Conservation (phyloP, 2,797 vertebrate genomes). For the Streptopelia turtur region DNA sequence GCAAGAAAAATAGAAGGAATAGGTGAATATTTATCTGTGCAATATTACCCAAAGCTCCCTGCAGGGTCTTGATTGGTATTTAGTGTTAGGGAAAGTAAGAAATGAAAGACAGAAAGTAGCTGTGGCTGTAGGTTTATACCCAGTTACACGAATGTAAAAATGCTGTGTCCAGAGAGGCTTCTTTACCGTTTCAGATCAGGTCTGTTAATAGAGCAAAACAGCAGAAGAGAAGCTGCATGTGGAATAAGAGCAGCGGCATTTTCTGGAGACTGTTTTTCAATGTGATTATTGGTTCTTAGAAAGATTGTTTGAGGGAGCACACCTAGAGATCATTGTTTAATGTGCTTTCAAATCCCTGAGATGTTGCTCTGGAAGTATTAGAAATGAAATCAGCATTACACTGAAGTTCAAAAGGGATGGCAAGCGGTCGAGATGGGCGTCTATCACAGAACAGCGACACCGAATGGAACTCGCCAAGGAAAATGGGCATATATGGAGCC, state of each 20-base stretch:
- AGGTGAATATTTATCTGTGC: not conserved
- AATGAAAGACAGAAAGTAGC: not conserved
- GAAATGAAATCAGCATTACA: not conserved
- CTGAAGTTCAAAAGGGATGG: not conserved
- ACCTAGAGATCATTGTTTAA: not conserved
- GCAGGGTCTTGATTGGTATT: not conserved
- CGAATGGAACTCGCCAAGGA: not conserved
- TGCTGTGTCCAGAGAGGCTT: not conserved
- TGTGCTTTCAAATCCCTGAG: not conserved
- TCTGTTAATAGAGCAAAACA: rapidly evolving
- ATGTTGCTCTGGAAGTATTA: not conserved
- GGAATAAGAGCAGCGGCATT: rapidly evolving
- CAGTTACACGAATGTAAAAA: not conserved
- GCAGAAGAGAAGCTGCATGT: not conserved
- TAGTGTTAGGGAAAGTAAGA: not conserved
- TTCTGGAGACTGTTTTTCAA: not conserved
- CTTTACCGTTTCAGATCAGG: not conserved
- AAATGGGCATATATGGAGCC: rapidly evolving
- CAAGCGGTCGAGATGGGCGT: not conserved
- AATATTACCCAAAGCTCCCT: not conserved
- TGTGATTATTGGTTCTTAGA: not conserved
- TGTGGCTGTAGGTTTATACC: not conserved
- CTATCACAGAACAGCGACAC: not conserved
- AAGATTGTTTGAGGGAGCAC: not conserved
- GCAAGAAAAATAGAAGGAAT: not conserved